Base-by-base conservation (phyloP, 1,140 invertebrate genomes). In the Calephelis virginiensis region DNA sequence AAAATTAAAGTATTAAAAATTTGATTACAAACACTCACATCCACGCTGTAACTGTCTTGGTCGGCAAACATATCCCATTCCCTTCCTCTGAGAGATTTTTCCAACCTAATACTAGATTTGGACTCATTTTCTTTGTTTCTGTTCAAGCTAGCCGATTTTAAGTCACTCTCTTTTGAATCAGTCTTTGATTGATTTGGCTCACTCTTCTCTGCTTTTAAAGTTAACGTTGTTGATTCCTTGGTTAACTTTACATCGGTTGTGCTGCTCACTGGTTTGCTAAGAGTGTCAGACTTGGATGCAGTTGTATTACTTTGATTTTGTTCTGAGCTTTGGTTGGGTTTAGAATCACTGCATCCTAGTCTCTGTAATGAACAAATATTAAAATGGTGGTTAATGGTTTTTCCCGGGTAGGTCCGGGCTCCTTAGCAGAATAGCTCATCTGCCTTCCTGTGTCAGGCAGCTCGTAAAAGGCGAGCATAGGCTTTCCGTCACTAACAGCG, bases 1-100 rank as follows among this genome's bases (percentile, higher is more conserved):
- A 38, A 10, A 5, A 47, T 11, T n/a, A 37, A 4, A 50, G 6
- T 50, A 50, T 50, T n/a, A 63, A 50, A 63, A 37, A 63, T 48
- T n/a, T 12, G 59, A 8, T 17, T 48, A 47, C 46, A 43, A 64
- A 38, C 63, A 94, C 95, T 95, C 92, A 98, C 97, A 93, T 95
- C 95, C 80, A 96, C 95, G 90, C 94, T 95, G 73, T 95, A 97
- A 83, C 95, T 96, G 83, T 99, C 97, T 65, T 95, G 95, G 86
- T 97, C 96, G 5, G 96, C 96, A 91, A 97, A 97, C 95, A 97
- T 97, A 81, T 97, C 96, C 94, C 95, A 95, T 77, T 95, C 93
- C 61, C 94, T 92, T 49, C 91, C 85, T 74, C 93, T 94, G 1
- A 61, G 63, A 5, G 73, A 73, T 74, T 81, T 92, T 49, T 82